phyloP scores from a whole-genome alignment of 2,797 vertebrate genomes.

The Schizothorax lantsangensis region DNA sequence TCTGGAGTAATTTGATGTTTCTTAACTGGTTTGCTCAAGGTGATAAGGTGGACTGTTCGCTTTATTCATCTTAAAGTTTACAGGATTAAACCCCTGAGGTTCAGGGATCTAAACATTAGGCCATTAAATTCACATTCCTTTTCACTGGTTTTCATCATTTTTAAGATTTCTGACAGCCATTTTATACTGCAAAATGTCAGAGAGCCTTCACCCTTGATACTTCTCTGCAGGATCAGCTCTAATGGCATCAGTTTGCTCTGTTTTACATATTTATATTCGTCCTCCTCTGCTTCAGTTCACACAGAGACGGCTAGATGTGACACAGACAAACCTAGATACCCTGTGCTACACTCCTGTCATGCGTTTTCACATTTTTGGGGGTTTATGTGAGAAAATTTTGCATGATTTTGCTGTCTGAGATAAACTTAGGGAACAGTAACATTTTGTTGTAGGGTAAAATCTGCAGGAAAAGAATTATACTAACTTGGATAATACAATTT shows the following conservation, averaged over 20 bases:
- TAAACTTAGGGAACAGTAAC: neutral
- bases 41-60: neutral
- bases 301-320: neutral
- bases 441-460: neutral
- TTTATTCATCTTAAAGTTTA: neutral
- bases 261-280: neutral
- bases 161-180: neutral
- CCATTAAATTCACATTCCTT: neutral
- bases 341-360: neutral
- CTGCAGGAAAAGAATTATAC: too few relatives aligned
- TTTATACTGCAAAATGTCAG: neutral
- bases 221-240: neutral
- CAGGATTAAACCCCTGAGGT: neutral
- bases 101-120: neutral
- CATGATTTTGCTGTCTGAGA: neutral
- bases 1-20: conserved; percentile 2
- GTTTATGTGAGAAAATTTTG: neutral
- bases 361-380: neutral
- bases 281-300: conserved; percentile 15
- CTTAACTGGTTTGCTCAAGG: neutral
- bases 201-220: neutral
- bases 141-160: neutral
- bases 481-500: too few relatives aligned
- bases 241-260: conserved; percentile 6
- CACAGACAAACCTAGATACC: neutral